A percentile compares a stretch with the other conserved stretches of the same genome.
phyloP scores from a whole-genome alignment of 2,797 vertebrate species.

The Gallinago stenura region DNA sequence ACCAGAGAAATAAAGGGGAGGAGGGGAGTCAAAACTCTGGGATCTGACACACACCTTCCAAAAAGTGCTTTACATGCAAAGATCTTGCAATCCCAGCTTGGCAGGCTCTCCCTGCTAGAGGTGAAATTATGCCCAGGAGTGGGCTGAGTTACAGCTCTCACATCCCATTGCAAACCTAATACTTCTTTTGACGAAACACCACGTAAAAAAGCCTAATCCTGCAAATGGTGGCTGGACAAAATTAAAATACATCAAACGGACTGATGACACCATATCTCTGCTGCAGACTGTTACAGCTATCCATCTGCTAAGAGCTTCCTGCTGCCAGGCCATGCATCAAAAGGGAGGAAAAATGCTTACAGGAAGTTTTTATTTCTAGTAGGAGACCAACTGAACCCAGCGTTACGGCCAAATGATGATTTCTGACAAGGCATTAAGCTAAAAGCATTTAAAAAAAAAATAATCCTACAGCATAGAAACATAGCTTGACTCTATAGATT shows the following conservation, averaged over 20 bases:
- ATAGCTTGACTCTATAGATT: background rate
- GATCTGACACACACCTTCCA: background rate
- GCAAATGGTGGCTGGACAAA: background rate
- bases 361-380: background rate
- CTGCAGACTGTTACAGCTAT: background rate
- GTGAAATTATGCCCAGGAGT: background rate
- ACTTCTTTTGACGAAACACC: background rate
- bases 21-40: background rate
- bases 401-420: background rate
- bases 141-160: background rate
- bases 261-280: background rate
- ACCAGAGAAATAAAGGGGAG: background rate
- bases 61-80: background rate
- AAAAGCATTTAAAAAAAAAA: background rate
- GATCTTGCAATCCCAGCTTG: accelerated
- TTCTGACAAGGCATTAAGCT: background rate
- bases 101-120: background rate
- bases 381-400: background rate
- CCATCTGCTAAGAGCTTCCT: background rate
- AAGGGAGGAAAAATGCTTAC: background rate
- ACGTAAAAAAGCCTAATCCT: background rate
- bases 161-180: background rate
- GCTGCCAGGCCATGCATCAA: background rate
- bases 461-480: background rate
- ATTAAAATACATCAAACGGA: background rate